phyloP scores from a whole-genome alignment of 2,797 vertebrate genomes.

The Balearica regulorum region DNA sequence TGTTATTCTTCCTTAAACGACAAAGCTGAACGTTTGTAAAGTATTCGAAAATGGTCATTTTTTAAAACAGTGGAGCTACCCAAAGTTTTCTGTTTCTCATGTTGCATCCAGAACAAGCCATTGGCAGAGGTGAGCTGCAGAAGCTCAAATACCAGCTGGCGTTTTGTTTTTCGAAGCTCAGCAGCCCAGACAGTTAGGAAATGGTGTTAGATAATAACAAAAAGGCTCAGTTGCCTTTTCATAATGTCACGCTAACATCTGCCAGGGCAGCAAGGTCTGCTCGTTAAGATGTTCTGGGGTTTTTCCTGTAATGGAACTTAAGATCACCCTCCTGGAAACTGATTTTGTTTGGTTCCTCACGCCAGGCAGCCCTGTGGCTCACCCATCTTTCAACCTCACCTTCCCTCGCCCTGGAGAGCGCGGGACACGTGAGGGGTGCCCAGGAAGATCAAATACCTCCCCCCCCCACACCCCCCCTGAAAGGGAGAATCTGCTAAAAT shows the following conservation, averaged over 20 bases:
- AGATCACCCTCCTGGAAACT: not conserved
- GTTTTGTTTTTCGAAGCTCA: not conserved
- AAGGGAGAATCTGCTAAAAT: not conserved
- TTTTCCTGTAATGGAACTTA: not conserved
- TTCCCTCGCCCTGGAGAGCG: fast-evolving
- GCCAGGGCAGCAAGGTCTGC: not conserved
- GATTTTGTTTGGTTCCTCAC: fast-evolving
- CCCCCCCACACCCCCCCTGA: not conserved
- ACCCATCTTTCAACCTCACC: not conserved
- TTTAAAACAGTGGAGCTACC: not conserved
- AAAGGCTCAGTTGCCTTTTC: not conserved
- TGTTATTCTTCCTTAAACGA: constrained; percentile 16
- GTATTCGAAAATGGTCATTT: not conserved
- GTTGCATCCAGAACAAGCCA: constrained; percentile 1
- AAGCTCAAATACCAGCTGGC: not conserved
- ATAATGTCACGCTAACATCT: fast-evolving
- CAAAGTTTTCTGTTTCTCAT: constrained; percentile 17
- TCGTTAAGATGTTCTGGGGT: not conserved
- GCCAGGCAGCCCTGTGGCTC: not conserved
- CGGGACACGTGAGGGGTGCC: fast-evolving
- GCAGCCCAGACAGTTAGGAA: not conserved
- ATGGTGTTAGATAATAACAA: not conserved
- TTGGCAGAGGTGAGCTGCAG: not conserved
- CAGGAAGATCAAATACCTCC: not conserved
- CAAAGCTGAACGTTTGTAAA: constrained; percentile 37